Evolutionary conservation across 2,888 invertebrate genomes (phyloP), one percentile per base, ranked within the genome.

Genomic region (Cabera pusaria): DNA sequence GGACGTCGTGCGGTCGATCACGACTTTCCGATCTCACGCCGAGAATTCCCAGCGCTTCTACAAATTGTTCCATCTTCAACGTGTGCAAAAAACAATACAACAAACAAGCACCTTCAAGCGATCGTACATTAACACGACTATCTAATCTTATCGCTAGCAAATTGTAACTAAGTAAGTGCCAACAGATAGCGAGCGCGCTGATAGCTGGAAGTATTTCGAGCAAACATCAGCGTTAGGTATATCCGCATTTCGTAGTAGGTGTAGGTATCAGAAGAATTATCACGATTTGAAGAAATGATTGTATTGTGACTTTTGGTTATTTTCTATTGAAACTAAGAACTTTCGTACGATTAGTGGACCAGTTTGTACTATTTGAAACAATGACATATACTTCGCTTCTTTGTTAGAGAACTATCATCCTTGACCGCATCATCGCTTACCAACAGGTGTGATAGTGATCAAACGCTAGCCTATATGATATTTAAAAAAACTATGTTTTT

Each of bases 21-120:
- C 83, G 82, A 83, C 73, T 77, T 67, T 71, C 66, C 59, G 72
- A 70, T 78, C 80, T 73, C 80, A 81, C 77, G 81, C 44, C 63
- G 63, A 57, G 49, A 45, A 64, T 78, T 79, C 80, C 75, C 75
- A 79, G 67, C 73, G 72, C 70, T 63, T 67, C 52, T 64, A 64
- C 68, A 72, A 72, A 66, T 72, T 66, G 69, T 69, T 69, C 62
- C 61, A 64, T 59, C 52, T 46, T 49, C 48, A 52, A 59, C 56
- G 59, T 62, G 63, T 60, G 65, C 61, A 67, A 68, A 69, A 72
- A 72, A 59, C 52, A 50, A 52, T 42, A 20, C 46, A 35, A 25
- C 29, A 48, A 48, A 41, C 46, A 28, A 44, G 41, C 51, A 36
- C 35, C 41, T 53, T 44, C 25, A 20, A 37, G 39, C 36, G 20